These are phyloP conservation scores for Coronaproctus castanopsis DNA, from an alignment of 2,888 invertebrate genomes.

Conservation along the genomic window DNA sequence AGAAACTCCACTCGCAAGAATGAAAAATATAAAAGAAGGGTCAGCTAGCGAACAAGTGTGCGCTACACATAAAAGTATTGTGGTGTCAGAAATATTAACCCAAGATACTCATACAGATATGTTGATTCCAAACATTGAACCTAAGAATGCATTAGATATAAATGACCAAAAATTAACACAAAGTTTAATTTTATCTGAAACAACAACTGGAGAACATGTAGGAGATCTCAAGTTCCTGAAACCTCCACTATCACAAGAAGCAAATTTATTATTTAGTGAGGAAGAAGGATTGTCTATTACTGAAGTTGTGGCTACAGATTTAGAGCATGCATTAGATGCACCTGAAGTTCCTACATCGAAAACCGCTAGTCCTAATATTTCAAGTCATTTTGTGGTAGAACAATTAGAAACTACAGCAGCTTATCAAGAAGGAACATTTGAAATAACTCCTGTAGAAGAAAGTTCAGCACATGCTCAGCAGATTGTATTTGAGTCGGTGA, in stretches of 20 bases:
- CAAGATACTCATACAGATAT: not conserved
- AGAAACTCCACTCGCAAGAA: not conserved
- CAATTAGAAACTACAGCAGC: constrained; percentile 25
- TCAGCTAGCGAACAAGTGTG: not conserved
- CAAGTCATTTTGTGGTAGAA: constrained; percentile 27
- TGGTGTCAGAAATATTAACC: not conserved
- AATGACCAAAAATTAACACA: not conserved
- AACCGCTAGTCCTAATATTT: constrained; percentile 20
- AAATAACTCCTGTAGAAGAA: constrained; percentile 27
- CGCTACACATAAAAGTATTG: not conserved
- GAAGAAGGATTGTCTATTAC: constrained; percentile 39
- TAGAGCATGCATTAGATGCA: constrained; percentile 24
- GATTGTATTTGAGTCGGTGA: not conserved
- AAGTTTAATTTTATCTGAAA: not conserved
- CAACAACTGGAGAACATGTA: not conserved
- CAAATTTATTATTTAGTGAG: constrained; percentile 32
- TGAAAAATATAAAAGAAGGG: no score
- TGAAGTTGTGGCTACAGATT: constrained; percentile 26
- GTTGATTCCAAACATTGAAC: not conserved
- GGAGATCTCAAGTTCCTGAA: constrained; percentile 7
- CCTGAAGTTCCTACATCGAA: constrained; percentile 25
- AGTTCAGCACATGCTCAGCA: not conserved
- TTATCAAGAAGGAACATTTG: constrained; percentile 22
- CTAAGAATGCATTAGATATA: not conserved
- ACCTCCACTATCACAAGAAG: constrained; percentile 28